Base-by-base conservation (phyloP, 2,888 invertebrate species). In the Sinodicranocentrus sp. region DNA sequence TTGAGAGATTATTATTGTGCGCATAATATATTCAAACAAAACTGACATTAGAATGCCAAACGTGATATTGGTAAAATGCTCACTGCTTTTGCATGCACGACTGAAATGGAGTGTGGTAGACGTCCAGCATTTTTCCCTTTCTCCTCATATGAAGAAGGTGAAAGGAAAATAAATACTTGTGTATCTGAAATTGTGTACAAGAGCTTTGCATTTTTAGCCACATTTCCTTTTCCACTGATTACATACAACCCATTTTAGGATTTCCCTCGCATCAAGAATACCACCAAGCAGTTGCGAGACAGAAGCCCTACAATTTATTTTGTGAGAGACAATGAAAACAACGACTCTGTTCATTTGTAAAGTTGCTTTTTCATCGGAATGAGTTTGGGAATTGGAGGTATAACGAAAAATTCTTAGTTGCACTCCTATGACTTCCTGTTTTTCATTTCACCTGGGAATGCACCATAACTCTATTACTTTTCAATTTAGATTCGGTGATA, bases 401-500 rank as follows among this genome's bases (percentile, higher is more conserved):
- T 57, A 39, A 77, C 77, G 33, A 10, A 25, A 77, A 77, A 71
- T 79, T 79, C 79, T 79, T 79, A 23, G 67, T 21, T 21, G 67
- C 21, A 68, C 59, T 80, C 57, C 33, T 23, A n/a, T 23, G 80
- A 72, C 80, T 80, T 80, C 80, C 43, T 80, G 67, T 67, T 73
- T 80, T 73, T 73, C 80, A 73, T 72, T 80, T 80, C 73, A 80
- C 80, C 80, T 80, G 80, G 57, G 17, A n/a, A 25, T 28, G 52
- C 33, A 70, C 28, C 57, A 57, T 26, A 71, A 33, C 21, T n/a
- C 2, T 39, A 63, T 59, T 67, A 54, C 73, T 80, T 80, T 80
- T 73, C 79, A 79, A 71, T 80, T 80, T 67, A 80, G 73, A 73
- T 73, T 72, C 65, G 67, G 73, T 79, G 78, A 79, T 80, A 80